Base-by-base conservation (phyloP, 92 coral and sea anemone species). In the Siderastrea radians region DNA sequence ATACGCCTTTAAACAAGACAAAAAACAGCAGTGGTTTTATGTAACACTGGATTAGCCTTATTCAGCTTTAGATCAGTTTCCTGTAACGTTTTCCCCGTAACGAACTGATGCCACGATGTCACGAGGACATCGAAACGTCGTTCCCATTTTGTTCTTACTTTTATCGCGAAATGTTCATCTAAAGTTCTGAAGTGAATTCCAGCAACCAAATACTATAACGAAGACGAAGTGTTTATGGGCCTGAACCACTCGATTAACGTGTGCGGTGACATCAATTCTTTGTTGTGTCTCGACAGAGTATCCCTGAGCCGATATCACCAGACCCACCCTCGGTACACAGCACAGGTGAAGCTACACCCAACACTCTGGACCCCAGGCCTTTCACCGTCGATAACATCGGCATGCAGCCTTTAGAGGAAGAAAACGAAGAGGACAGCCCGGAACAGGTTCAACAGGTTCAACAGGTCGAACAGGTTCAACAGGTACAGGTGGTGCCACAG, bases 271-370 rank as follows among this genome's bases (percentile, higher is more conserved):
- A 4, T 75, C 4, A 13, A 75, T 26, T 46, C 45, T 11, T 14
- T 87, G 0, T 54, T 38, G 11, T 76, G 63, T 65, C 55, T 17
- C 12, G 3, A 59, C 84, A 82, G 92, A 79, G 14, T 60, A 48
- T 62, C 45, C 54, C 79, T 16, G 77, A 71, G 8, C 99, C 99
- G 5, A 77, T 80, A n/a, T 94, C 99, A 12, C 99, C 99, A 15
- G 87, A 85, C 48, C 75, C 95, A 2, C 96, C 98, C 12, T 89
- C 94, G 16, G 86, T 90, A 11, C 84, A 90, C 79, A 76, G 86
- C 45, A 58, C 85, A 16, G 92, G 91, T 1, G 79, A 61, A 10
- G 95, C 94, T 15, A 95, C 98, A 50, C 98, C 98, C 14, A 94
- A 93, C 86, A 86, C 94, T 10, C 15, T 85, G 26, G 91, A 90